These are phyloP conservation scores for Thripadectes ignobilis DNA, from an alignment of 2,797 vertebrate species.

Conservation along the genomic window DNA sequence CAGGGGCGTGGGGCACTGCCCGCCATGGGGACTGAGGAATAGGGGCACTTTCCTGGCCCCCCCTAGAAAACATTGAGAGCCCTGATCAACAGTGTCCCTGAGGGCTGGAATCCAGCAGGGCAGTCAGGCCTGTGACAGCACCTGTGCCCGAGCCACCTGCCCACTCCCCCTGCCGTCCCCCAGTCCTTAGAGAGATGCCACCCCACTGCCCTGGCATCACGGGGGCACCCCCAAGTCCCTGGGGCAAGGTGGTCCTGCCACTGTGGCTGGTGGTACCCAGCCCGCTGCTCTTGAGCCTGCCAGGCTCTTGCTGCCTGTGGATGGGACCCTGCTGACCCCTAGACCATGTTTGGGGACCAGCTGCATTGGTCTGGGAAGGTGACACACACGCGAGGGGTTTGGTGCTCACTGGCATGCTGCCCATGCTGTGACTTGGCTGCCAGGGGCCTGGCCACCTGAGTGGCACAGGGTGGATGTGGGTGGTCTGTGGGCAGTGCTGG, in stretches of 20 bases:
- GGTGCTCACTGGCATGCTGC: neutral
- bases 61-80: neutral
- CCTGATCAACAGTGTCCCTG: neutral
- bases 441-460: rapidly evolving
- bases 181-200: rapidly evolving
- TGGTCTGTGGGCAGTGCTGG: neutral
- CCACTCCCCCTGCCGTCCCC: neutral
- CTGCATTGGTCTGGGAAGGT: rapidly evolving
- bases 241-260: neutral
- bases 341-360: neutral
- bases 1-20: neutral
- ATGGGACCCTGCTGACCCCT: neutral
- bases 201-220: neutral
- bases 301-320: rapidly evolving
- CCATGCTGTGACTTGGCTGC: rapidly evolving
- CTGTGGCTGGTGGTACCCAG: neutral
- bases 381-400: rapidly evolving
- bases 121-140: neutral
- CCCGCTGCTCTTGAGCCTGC: neutral
- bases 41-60: neutral
- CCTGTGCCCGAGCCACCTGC: neutral
- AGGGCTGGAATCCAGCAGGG: neutral
- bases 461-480: neutral
- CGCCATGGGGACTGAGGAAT: rapidly evolving
- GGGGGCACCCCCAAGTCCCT: rapidly evolving